Conservation (phyloP, 1,140 invertebrate genomes). For the Papilio polytes region DNA sequence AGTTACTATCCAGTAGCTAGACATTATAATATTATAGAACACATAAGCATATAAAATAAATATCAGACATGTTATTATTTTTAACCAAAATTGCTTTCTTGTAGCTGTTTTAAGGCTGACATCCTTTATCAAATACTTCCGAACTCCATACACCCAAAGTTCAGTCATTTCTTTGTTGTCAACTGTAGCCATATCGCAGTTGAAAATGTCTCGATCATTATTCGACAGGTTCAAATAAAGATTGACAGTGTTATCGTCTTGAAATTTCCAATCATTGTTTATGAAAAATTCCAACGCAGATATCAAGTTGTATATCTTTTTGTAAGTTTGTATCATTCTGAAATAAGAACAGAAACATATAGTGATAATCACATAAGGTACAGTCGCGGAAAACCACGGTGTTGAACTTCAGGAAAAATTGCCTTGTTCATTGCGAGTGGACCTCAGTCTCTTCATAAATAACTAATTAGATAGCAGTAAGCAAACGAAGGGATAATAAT, state of each 20-base stretch:
- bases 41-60: not conserved
- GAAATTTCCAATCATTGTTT: conserved; percentile 1
- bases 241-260: not conserved
- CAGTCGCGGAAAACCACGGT: too few species aligned
- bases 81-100: conserved; percentile 8
- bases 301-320: not conserved
- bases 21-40: not conserved
- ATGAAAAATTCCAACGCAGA: conserved; percentile 2
- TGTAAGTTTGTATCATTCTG: conserved; percentile 1
- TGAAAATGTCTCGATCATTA: not conserved
- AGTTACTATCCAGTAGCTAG: not conserved
- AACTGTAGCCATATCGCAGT: not conserved
- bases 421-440: too few species aligned
- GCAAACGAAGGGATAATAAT: too few species aligned
- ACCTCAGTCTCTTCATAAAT: too few species aligned
- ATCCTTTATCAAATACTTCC: conserved; percentile 16
- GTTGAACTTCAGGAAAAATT: too few species aligned
- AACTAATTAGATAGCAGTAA: too few species aligned
- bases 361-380: not conserved
- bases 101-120: not conserved
- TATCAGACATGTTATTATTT: not conserved
- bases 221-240: not conserved
- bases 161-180: not conserved
- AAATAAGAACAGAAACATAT: not conserved
- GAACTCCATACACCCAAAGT: not conserved